Evolutionary conservation across 2,888 invertebrate species (phyloP).

Genomic region (Oxytorus armatus): DNA sequence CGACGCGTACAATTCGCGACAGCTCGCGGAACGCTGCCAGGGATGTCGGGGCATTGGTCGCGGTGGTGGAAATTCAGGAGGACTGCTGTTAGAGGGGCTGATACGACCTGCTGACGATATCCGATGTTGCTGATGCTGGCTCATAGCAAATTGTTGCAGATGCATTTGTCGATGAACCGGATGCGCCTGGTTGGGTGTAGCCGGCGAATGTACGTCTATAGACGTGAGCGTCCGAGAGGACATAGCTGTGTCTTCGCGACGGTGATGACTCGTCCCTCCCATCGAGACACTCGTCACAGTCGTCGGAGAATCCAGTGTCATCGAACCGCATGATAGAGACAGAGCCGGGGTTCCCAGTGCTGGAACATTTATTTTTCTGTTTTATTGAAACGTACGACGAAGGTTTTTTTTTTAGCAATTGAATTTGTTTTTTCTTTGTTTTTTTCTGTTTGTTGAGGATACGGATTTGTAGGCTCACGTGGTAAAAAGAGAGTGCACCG

Average conservation of each 20-base stretch:
- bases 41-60: conserved; percentile 85
- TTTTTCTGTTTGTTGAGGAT: no score
- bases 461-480: not conserved
- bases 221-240: conserved; percentile 87
- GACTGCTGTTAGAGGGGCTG: conserved; percentile 85
- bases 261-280: conserved; percentile 89
- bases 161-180: conserved; percentile 77
- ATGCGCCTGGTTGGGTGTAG: conserved; percentile 86
- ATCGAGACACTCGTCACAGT: conserved; percentile 86
- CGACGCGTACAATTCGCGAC: conserved; percentile 92
- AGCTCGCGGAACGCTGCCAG: conserved; percentile 93
- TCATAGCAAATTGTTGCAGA: conserved; percentile 76
- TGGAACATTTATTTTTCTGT: conserved; percentile 69
- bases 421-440: no score
- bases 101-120: conserved; percentile 84
- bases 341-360: conserved; percentile 84
- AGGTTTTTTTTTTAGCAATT: no score
- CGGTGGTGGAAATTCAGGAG: conserved; percentile 83
- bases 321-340: conserved; percentile 87
- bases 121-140: conserved; percentile 78
- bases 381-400: not conserved
- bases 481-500: no score
- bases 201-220: conserved; percentile 86
- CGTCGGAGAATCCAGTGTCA: conserved; percentile 95
- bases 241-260: conserved; percentile 87